Base-by-base conservation (phyloP, 2,888 invertebrate genomes). In the Trissolcus brochymenae region DNA sequence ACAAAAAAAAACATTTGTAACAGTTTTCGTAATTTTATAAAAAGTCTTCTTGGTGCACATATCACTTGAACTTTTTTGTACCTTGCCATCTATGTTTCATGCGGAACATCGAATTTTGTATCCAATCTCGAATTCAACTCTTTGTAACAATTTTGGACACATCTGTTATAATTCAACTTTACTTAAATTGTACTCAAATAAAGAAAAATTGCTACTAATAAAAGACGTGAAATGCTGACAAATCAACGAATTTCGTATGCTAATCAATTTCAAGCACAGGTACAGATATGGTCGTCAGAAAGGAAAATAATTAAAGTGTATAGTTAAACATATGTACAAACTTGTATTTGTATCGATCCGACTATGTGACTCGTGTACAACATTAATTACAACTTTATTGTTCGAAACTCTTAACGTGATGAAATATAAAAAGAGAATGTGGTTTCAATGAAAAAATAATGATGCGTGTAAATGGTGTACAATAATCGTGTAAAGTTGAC, bases 91-190 rank as follows among this genome's bases (percentile, higher is more conserved):
- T 65, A 16, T 55, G 61, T 65, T 72, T 60, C 43, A 51, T 46
- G 55, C 51, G n/a, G 40, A 29, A 76, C 75, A 70, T 76, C 75
- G 75, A 70, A 76, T 76, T 70, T 76, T 70, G 60, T 76, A 76
- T 25, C 25, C 16, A 56, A 43, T 73, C 35, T 35, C 35, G 35
- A 35, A 35, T 35, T 25, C 35, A 35, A 9, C 11, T 11, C 35
- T 35, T 35, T 7, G 11, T 35, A 35, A 35, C 35, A 35, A 35
- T 35, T 35, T 35, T 35, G 2, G 6, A 35, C 29, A 7, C 29
- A 29, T 29, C 7, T 29, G 29, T 29, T 35, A 35, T 35, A 2
- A 35, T 35, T 35, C 11, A 35, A 35, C 7, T 2, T 35, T 35
- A 35, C 35, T 35, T 35, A 35, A 35, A 35, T 35, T 7, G 11